Percentiles rank a stretch among this genome's conserved stretches.
Conservation (phyloP, 1,140 invertebrate species). For the Apis laboriosa region DNA sequence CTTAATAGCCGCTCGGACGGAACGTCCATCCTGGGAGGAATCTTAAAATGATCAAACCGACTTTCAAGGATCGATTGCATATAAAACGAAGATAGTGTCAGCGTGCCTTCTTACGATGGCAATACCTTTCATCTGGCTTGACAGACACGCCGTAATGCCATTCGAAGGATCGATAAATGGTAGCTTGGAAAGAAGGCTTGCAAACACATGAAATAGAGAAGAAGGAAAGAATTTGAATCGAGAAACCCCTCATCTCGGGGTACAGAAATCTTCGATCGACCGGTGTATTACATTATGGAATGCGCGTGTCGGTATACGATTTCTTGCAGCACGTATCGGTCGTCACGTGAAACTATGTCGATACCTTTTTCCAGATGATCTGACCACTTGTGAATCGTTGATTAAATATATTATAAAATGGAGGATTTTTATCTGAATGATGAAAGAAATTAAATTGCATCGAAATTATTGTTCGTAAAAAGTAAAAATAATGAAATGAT, state of each 20-base stretch:
- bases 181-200: too few species aligned
- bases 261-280: conserved; percentile 16
- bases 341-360: conserved; percentile 44
- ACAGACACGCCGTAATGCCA: background rate
- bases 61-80: background rate
- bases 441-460: too few species aligned
- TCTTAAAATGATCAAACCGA: conserved; percentile 8
- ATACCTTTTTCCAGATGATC: conserved; percentile 15
- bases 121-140: background rate
- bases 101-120: background rate
- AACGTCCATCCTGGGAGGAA: background rate
- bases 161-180: background rate
- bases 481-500: too few species aligned
- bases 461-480: too few species aligned
- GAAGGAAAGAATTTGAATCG: background rate
- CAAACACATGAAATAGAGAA: background rate
- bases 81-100: background rate
- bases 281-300: background rate
- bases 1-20: conserved; percentile 1
- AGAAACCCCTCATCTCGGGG: background rate
- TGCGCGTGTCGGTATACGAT: background rate
- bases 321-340: conserved; percentile 19
- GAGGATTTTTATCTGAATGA: too few species aligned
- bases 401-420: background rate
- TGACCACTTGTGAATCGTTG: background rate